These are phyloP conservation scores for Sorex maritimensis DNA, from an alignment of 2,797 vertebrate species.

Conservation along the genomic window DNA sequence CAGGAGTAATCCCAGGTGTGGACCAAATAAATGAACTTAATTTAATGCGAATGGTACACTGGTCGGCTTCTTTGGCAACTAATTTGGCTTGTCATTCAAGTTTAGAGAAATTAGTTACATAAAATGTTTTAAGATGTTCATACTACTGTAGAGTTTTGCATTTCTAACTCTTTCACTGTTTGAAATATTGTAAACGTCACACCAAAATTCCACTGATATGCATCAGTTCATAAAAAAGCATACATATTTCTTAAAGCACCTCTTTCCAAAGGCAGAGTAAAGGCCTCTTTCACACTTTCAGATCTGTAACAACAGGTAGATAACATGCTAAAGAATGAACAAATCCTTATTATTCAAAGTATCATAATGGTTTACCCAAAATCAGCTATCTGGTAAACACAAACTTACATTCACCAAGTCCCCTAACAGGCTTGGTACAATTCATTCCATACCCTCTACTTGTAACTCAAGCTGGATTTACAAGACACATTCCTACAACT, in stretches of 20 bases:
- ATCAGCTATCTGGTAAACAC: not conserved
- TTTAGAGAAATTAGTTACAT: not conserved
- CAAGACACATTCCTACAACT: not conserved
- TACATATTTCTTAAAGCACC: not conserved
- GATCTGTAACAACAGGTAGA: not conserved
- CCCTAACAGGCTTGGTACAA: not conserved
- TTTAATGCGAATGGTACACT: constrained; percentile 10
- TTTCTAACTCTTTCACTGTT: constrained; percentile 41
- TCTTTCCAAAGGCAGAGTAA: not conserved
- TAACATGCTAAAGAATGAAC: not conserved
- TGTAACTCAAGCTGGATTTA: not conserved
- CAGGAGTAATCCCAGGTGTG: no score
- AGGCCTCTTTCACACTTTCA: not conserved
- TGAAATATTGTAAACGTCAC: not conserved
- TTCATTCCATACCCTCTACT: not conserved
- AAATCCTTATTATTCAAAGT: not conserved
- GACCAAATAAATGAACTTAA: not conserved
- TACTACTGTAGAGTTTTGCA: not conserved
- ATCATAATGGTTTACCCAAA: not conserved
- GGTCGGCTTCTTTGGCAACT: constrained; percentile 1
- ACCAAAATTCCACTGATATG: not conserved
- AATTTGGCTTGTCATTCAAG: constrained; percentile 12
- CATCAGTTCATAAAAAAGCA: not conserved
- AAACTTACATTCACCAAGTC: not conserved
- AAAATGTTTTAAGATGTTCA: not conserved